Evolutionary conservation across 2,888 invertebrate genomes (phyloP).

Genomic region (Cantharis rufa): DNA sequence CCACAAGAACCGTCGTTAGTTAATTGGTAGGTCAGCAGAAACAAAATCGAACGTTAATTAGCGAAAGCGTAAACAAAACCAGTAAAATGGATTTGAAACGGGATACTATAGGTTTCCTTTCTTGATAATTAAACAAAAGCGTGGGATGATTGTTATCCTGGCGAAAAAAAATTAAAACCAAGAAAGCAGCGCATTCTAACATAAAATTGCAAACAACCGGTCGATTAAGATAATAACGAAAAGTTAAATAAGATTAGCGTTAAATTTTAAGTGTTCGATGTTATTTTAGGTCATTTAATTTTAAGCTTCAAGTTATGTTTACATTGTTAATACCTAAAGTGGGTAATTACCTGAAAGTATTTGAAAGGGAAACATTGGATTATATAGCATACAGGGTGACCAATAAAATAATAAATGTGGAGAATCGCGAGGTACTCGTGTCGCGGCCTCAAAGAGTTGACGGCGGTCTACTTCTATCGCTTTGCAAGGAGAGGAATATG

Average conservation of each 20-base stretch:
- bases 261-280: neutral
- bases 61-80: slow-evolving; percentile 33
- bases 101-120: slow-evolving; percentile 6
- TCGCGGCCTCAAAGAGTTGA: neutral
- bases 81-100: slow-evolving; percentile 16
- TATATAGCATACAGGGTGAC: neutral
- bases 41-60: slow-evolving; percentile 39
- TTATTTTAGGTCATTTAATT: slow-evolving; percentile 1
- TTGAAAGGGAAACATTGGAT: neutral
- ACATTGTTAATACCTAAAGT: neutral
- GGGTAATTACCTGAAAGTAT: neutral
- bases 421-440: neutral
- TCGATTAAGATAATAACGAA: slow-evolving; percentile 1
- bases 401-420: neutral
- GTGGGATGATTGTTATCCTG: neutral
- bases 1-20: slow-evolving; percentile 31
- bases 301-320: neutral
- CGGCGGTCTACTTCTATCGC: neutral
- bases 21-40: slow-evolving; percentile 39
- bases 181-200: neutral
- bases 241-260: neutral
- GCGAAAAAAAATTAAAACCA: neutral
- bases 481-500: neutral
- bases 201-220: neutral
- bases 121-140: neutral